These are phyloP conservation scores for Listronotus oregonensis DNA, from an alignment of 1,140 invertebrate species.

Conservation along the genomic window DNA sequence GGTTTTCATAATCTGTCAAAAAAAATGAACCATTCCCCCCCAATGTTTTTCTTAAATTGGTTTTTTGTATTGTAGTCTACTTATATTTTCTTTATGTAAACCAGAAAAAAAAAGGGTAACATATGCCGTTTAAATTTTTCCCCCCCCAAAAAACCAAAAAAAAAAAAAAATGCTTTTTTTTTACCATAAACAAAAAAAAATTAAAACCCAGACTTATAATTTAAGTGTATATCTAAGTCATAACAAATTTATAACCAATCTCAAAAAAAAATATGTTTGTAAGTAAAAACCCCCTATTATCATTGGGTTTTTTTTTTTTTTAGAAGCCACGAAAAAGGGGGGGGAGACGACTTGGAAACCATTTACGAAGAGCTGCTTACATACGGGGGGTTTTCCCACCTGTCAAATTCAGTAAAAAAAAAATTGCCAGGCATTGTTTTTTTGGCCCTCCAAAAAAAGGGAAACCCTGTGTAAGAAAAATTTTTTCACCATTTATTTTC, in stretches of 20 bases:
- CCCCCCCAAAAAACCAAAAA: too few species aligned
- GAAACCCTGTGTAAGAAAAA: slow-evolving; percentile 74
- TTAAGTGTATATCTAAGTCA: background rate
- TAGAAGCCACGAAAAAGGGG: slow-evolving; percentile 76
- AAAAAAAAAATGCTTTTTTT: too few species aligned
- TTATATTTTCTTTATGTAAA: too few species aligned
- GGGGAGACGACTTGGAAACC: slow-evolving; percentile 78
- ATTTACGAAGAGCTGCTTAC: slow-evolving; percentile 84
- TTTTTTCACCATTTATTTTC: background rate
- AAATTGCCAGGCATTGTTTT: slow-evolving; percentile 83
- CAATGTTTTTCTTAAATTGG: too few species aligned
- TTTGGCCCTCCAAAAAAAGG: slow-evolving; percentile 81
- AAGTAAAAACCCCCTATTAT: background rate
- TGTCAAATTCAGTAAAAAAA: slow-evolving; percentile 83
- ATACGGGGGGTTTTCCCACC: slow-evolving; percentile 81
- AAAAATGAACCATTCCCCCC: too few species aligned
- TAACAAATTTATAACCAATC: background rate
- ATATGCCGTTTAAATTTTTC: too few species aligned
- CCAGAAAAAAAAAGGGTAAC: too few species aligned
- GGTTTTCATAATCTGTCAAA: too few species aligned
- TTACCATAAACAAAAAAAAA: too few species aligned
- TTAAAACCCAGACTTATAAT: too few species aligned
- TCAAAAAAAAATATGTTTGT: background rate
- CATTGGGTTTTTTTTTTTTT: slow-evolving; percentile 19
- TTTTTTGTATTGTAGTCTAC: too few species aligned